These are phyloP conservation scores for Diorhabda carinulata DNA, from an alignment of 1,140 invertebrate species.

Conservation along the genomic window DNA sequence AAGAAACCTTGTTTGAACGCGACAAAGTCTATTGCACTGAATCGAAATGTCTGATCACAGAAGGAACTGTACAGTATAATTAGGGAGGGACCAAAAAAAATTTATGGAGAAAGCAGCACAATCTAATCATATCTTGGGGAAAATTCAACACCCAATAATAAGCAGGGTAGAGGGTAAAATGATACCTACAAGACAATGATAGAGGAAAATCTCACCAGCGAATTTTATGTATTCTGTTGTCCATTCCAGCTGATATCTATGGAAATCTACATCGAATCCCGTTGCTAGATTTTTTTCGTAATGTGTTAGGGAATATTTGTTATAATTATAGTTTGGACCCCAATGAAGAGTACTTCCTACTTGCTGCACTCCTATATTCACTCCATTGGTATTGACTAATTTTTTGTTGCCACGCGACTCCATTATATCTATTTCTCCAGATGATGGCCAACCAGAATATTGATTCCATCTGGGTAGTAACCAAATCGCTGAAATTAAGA, in stretches of 20 bases:
- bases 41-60: too few relatives aligned
- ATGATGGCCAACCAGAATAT: slow-evolving; percentile 56
- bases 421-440: slow-evolving; percentile 55
- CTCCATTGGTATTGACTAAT: slow-evolving; percentile 47
- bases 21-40: too few relatives aligned
- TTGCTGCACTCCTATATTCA: slow-evolving; percentile 57
- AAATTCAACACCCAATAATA: too few relatives aligned
- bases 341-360: slow-evolving; percentile 60
- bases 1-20: too few relatives aligned
- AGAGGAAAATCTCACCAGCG: too few relatives aligned
- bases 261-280: slow-evolving; percentile 51
- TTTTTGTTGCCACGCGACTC: slow-evolving; percentile 59
- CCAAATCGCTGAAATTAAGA: slow-evolving; percentile 52
- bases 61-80: too few relatives aligned
- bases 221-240: slow-evolving; percentile 40
- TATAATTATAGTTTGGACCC: slow-evolving; percentile 56
- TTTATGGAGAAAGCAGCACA: too few relatives aligned
- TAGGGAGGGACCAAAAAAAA: too few relatives aligned
- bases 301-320: slow-evolving; percentile 53
- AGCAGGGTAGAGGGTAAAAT: too few relatives aligned
- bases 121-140: too few relatives aligned
- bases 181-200: too few relatives aligned
- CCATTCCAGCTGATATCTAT: slow-evolving; percentile 53
- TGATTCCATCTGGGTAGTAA: slow-evolving; percentile 54
- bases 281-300: slow-evolving; percentile 47